phyloP scores from a whole-genome alignment of 2,888 invertebrate species.

The Polydrusus pterygomalis region DNA sequence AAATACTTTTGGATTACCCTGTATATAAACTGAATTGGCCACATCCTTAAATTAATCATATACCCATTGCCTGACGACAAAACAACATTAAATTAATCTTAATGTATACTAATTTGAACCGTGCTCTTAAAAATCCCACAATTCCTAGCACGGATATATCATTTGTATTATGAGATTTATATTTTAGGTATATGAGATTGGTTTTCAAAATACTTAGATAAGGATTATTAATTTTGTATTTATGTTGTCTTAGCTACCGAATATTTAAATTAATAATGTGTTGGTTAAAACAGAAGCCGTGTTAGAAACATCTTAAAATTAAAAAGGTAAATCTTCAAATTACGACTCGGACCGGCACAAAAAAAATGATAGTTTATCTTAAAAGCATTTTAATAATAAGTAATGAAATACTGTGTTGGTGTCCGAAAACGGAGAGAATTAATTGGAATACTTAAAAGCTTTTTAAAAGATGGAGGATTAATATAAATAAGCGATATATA shows the following conservation, averaged over 20 bases:
- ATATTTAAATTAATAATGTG: conserved; percentile 46
- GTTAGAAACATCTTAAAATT: conserved; percentile 51
- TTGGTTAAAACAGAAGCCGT: conserved; percentile 55
- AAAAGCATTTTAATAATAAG: conserved; percentile 46
- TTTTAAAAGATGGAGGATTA: conserved; percentile 7
- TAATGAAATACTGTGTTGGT: conserved; percentile 27
- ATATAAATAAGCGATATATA: too few relatives aligned
- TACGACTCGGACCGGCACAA: conserved; percentile 20
- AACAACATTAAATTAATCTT: conserved; percentile 49
- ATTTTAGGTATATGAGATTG: conserved; percentile 36
- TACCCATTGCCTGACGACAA: conserved; percentile 32
- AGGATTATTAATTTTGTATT: conserved; percentile 51
- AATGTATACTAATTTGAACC: conserved; percentile 30
- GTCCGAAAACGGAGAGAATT: background rate
- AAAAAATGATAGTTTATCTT: conserved; percentile 44
- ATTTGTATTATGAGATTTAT: conserved; percentile 39
- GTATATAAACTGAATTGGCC: background rate
- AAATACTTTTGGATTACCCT: too few relatives aligned
- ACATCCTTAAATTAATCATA: conserved; percentile 31
- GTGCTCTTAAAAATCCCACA: conserved; percentile 13
- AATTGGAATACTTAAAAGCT: conserved; percentile 29
- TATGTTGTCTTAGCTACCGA: conserved; percentile 45
- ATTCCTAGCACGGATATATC: conserved; percentile 38
- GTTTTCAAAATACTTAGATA: conserved; percentile 40
- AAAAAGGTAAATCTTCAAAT: conserved; percentile 43